Base-by-base conservation (phyloP, 2,113 vertebrate genomes). In the Cyprinodon brontotheroides region DNA sequence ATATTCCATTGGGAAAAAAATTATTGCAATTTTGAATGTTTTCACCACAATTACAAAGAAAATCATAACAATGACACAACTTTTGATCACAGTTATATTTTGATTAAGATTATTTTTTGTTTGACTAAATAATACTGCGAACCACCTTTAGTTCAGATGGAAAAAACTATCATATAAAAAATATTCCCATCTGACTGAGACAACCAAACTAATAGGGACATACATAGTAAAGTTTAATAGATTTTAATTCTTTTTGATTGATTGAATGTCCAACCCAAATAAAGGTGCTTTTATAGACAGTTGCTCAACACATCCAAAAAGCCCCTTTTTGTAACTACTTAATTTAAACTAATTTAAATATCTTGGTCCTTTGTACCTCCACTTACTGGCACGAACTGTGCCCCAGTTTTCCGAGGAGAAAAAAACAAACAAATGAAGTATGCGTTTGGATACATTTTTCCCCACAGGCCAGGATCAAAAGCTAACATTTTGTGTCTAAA, bases 401-500 rank as follows among this genome's bases (percentile, higher is more conserved):
- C 36, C 22, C 29, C 40, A n/a, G 9, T 38, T 22, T 8, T 45
- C 22, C 29, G 39, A 48, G 38, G 39, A 62, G 3, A 29, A 29
- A 29, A 47, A 63, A 48, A 47, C 4, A 29, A 29, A 29, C 29
- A 29, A 29, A 11, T 61, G 39, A 10, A 48, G 43, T 50, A 37
- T 63, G 37, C 11, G 48, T 48, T 63, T 63, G 15, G 59, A 63
- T 63, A 48, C 45, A 37, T 13, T 63, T 72, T 8, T 38, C 61
- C 22, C 17, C 38, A 63, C 45, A 39, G 45, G 47, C 11, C 39
- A 8, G 15, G 53, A 65, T 53, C 13, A 40, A 17, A 64, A 64
- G 70, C 70, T 61, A 72, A 59, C 11, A 13, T 60, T 67, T 60
- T 29, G 20, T n/a, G 69, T 66, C 63, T 17, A 38, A 12, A 80